Base-by-base conservation (phyloP, 2,888 invertebrate species). In the Campoplex nolae region DNA sequence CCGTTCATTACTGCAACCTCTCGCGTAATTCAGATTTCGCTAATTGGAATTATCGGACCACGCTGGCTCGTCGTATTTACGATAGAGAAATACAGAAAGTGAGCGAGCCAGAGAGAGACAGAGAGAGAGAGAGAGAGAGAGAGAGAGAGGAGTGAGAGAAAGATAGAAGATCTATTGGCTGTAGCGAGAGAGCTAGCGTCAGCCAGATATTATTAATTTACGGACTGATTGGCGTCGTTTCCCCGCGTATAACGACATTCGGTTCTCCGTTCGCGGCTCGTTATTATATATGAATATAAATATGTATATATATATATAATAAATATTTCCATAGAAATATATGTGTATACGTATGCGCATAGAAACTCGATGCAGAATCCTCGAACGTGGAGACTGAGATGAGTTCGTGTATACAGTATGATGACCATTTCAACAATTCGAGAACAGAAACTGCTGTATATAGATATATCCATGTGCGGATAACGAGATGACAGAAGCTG, bases 31-130 rank as follows among this genome's bases (percentile, higher is more conserved):
- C 88, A 89, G 90, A 92, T 92, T 91, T 91, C 86, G 86, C 90
- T 93, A 91, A 93, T 92, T 91, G 90, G 91, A 91, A 92, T 93
- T 93, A 92, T 92, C 92, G 91, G 90, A 90, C 90, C 91, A 90
- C 78, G 79, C 76, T 70, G 28, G 68, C n/a, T 45, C 70, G 58
- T 67, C 58, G 76, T 23, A 70, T 83, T 75, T 70, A 56, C 74
- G 56, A 58, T 35, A 45, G 71, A 68, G 68, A 35, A 65, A 70
- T 54, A 68, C n/a, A 67, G 32, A 56, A 11, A 62, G 62, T 65
- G 65, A 38, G 71, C 18, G 70, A 42, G 16, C 32, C 32, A 4
- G 62, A 16, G 45, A 13, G 51, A 48, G 58, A 1, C 3, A 23
- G 32, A 16, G n/a, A 9, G 38, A 42, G 42, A 42, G 42, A 9